Evolutionary conservation across 1,140 invertebrate genomes (phyloP), one percentile per base, ranked within the genome.

Genomic region (Drosophila nasuta): DNA sequence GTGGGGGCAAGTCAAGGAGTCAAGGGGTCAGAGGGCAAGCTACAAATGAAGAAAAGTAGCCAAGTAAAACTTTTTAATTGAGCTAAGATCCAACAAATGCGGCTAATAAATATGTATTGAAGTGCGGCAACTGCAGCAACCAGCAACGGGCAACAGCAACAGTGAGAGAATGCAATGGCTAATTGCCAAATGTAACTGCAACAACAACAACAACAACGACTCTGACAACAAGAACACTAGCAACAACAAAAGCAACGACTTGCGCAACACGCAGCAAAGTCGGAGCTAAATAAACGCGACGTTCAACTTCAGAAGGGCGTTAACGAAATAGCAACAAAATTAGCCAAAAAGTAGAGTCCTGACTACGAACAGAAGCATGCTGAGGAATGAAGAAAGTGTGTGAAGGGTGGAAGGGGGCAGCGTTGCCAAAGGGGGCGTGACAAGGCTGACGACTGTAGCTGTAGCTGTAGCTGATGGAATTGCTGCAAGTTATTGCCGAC

Each of bases 101-200:
- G 83, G 83, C 83, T 88, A 88, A 88, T 88, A 88, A 88, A 88
- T 88, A 88, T 88, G 85, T 88, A 88, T 88, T 89, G 85, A 78
- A 82, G 82, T 82, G 75, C 51, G 33, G 68, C 59, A 41, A 25
- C 49, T 13, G 25, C 48, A 64, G 45, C 38, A 33, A 41, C 35
- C 6, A 41, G 13, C 25, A 38, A 28, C 46, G 45, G 20, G n/a
- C 15, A n/a, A 25, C 49, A 8, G 25, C 48, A 64, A 41, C 43
- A 68, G 69, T 69, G 56, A 56, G 60, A 75, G 75, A 81, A 83
- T 83, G 68, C 81, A 89, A 62, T 65, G 65, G 74, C 83, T 88
- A 89, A 88, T 88, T 88, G 83, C 81, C 85, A 88, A 87, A 87
- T 87, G 83, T 80, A 88, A 74, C 82, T 65, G 49, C 68, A 64